Evolutionary conservation across 2,888 invertebrate genomes (phyloP).

Genomic region (Melangyna quadrimaculata): DNA sequence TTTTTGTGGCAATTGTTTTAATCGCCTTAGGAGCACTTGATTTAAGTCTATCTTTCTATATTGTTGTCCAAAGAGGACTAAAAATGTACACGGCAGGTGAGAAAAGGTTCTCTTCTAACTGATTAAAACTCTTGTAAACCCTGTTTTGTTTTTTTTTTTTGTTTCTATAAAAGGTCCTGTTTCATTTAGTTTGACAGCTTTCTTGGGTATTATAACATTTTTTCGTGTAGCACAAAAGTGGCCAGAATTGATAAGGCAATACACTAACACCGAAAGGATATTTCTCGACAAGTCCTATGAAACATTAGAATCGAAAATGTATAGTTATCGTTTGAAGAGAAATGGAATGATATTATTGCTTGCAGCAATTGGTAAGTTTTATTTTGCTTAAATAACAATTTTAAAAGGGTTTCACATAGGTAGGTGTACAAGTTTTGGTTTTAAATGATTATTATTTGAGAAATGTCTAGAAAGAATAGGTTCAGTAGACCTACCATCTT

Average conservation of each 20-base stretch:
- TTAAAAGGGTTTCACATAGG: constrained; percentile 1
- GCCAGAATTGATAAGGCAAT: constrained; percentile 76
- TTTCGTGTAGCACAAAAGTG: constrained; percentile 77
- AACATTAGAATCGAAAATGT: constrained; percentile 72
- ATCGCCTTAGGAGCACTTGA: constrained; percentile 74
- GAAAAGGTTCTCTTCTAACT: background rate
- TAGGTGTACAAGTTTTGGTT: background rate
- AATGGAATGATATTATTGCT: constrained; percentile 75
- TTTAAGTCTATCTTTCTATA: constrained; percentile 73
- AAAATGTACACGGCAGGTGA: constrained; percentile 77
- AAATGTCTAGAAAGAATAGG: background rate
- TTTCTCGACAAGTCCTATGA: constrained; percentile 76
- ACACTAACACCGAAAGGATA: constrained; percentile 75
- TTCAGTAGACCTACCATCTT: background rate
- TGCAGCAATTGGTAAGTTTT: constrained; percentile 74
- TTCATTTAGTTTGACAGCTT: constrained; percentile 77
- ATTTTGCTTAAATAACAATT: background rate
- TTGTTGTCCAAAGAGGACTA: constrained; percentile 75
- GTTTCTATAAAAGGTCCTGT: constrained; percentile 74
- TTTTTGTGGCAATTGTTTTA: constrained; percentile 73
- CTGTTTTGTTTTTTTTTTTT: constrained; percentile 17
- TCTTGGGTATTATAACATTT: constrained; percentile 75
- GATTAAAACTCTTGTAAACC: background rate
- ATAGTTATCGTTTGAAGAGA: constrained; percentile 74
- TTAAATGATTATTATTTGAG: background rate